A percentile compares a stretch with the other conserved stretches of the same genome.
Evolutionary conservation across 2,888 invertebrate genomes (phyloP).

Genomic region (Odontocerum albicorne): DNA sequence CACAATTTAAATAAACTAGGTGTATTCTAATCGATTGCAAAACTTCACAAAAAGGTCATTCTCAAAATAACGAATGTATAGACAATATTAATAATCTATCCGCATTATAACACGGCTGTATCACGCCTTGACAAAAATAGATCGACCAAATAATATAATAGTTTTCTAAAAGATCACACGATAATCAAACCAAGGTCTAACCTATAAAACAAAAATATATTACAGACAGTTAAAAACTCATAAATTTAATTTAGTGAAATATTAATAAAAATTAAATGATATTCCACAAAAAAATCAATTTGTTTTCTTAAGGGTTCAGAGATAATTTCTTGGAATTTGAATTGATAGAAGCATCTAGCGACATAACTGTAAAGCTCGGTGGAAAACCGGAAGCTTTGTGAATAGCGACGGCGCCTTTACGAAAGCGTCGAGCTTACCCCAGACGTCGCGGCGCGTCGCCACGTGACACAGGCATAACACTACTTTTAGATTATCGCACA

Average conservation of each 20-base stretch:
- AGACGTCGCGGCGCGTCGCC: conserved; percentile 9
- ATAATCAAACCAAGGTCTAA: background rate
- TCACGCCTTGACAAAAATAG: conserved; percentile 3
- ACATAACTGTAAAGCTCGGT: background rate
- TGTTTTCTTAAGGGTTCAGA: too few species aligned
- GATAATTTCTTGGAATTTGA: too few species aligned
- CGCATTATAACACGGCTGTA: conserved; percentile 1
- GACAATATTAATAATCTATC: conserved; percentile 7
- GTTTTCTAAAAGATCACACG: conserved; percentile 9
- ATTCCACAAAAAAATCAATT: too few species aligned
- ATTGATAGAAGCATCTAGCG: conserved; percentile 6
- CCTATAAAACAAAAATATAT: background rate
- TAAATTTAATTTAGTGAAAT: too few species aligned
- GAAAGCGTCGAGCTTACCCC: background rate
- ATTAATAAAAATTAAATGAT: too few species aligned
- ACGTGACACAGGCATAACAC: too few species aligned
- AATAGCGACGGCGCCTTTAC: background rate
- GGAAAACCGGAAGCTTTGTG: conserved; percentile 5
- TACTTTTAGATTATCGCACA: too few species aligned
- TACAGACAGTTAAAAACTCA: too few species aligned
- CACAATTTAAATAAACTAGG: too few species aligned
- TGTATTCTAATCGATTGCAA: too few species aligned
- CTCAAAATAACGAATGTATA: too few species aligned
- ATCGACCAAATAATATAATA: background rate
- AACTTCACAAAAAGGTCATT: too few species aligned